phyloP scores from a whole-genome alignment of 2,113 vertebrate species.

The Nerophis lumbriciformis region DNA sequence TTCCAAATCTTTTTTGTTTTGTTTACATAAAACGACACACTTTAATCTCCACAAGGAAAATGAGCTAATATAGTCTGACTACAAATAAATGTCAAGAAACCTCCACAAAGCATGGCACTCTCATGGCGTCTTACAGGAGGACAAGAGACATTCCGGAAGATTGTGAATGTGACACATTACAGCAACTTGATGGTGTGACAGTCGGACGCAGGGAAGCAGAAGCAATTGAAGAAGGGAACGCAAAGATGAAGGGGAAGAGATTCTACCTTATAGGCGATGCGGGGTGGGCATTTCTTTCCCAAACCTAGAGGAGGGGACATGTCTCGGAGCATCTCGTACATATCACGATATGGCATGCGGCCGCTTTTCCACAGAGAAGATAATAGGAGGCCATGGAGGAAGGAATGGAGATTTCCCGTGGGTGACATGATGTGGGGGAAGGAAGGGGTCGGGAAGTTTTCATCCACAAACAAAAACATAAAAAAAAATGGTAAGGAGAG shows the following conservation, averaged over 20 bases:
- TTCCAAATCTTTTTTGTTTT: too few relatives aligned
- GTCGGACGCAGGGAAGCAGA: slow-evolving; percentile 31
- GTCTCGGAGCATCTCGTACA: slow-evolving; percentile 99
- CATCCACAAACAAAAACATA: slow-evolving; percentile 54
- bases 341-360: slow-evolving; percentile 93
- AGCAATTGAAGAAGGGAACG: slow-evolving; percentile 21
- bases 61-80: not conserved
- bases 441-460: slow-evolving; percentile 11
- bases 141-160: slow-evolving; percentile 31
- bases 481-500: slow-evolving; percentile 21
- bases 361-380: slow-evolving; percentile 75
- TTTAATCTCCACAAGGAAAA: not conserved
- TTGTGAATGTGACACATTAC: slow-evolving; percentile 28
- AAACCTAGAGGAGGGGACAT: slow-evolving; percentile 98
- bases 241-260: slow-evolving; percentile 12
- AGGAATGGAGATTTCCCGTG: slow-evolving; percentile 31
- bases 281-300: slow-evolving; percentile 98
- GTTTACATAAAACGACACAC: too few relatives aligned
- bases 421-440: slow-evolving; percentile 14
- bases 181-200: slow-evolving; percentile 45
- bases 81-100: not conserved
- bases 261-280: slow-evolving; percentile 98
- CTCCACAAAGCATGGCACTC: slow-evolving; percentile 8
- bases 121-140: slow-evolving; percentile 20
- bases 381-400: slow-evolving; percentile 30